A percentile compares a stretch with the other conserved stretches of the same genome.
Conservation (phyloP, 2,113 vertebrate genomes). For the Rhinolophus ferrumequinum region DNA sequence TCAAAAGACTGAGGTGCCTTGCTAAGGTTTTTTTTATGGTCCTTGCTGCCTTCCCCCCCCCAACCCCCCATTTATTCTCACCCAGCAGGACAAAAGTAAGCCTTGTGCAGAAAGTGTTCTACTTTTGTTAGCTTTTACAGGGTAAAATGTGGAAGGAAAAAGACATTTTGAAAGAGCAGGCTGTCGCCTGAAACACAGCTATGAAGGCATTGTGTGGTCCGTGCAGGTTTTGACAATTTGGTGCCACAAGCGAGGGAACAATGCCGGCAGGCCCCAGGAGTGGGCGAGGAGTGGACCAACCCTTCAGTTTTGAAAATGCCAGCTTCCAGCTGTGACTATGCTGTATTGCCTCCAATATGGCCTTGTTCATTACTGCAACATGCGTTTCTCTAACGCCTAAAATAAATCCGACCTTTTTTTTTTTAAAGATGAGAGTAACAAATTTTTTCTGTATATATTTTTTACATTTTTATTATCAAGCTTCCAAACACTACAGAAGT, state of each 20-base stretch:
- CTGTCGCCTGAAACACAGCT: background rate
- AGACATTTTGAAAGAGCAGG: background rate
- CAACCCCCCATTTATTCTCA: background rate
- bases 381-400: background rate
- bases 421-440: background rate
- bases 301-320: background rate
- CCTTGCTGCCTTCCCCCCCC: background rate
- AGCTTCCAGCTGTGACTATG: background rate
- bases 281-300: background rate
- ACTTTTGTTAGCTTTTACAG: background rate
- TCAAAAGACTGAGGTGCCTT: background rate
- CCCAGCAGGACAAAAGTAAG: background rate
- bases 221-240: fast-evolving
- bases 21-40: background rate
- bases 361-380: background rate
- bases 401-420: background rate
- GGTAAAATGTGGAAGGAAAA: background rate
- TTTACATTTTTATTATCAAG: background rate
- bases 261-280: fast-evolving
- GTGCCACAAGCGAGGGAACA: background rate
- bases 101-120: background rate
- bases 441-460: background rate
- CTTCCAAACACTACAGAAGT: background rate
- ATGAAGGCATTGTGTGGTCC: fast-evolving
- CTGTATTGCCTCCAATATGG: fast-evolving